These are phyloP conservation scores for Sciaenops ocellatus DNA, from an alignment of 2,797 vertebrate species.

Conservation along the genomic window DNA sequence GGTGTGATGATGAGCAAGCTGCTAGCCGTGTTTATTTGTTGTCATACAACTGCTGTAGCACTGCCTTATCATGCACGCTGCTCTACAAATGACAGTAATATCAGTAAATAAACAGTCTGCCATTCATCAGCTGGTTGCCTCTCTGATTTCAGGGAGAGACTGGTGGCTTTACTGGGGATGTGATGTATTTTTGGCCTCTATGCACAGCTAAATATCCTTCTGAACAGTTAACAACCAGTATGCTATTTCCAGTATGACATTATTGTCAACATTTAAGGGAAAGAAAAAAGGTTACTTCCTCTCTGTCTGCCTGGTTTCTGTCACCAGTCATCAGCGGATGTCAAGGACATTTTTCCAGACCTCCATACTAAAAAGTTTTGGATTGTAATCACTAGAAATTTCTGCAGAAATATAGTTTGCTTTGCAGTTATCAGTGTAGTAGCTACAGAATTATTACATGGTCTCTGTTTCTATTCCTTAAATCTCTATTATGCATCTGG, in stretches of 20 bases:
- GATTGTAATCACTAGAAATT: background rate
- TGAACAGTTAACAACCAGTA: constrained; percentile 2
- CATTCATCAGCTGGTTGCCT: background rate
- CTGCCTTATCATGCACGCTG: constrained; percentile 2
- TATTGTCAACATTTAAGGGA: background rate
- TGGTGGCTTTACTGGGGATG: background rate
- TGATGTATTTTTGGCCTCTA: background rate
- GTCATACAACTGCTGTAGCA: constrained; percentile 10
- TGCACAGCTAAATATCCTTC: background rate
- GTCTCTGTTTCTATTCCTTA: background rate
- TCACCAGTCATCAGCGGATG: background rate
- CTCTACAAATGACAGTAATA: background rate
- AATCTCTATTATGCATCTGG: background rate
- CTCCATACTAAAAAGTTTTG: background rate
- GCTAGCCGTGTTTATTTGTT: constrained; percentile 37
- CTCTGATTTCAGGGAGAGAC: background rate
- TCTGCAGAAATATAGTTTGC: background rate
- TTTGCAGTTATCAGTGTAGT: background rate
- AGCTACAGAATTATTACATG: background rate
- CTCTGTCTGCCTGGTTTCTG: background rate
- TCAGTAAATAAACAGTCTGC: constrained; percentile 4
- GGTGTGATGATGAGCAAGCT: constrained; percentile 21
- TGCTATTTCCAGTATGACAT: background rate
- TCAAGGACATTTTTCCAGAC: background rate
- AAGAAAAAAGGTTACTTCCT: background rate